Base-by-base conservation (phyloP, 2,113 vertebrate species). In the Gavia stellata region DNA sequence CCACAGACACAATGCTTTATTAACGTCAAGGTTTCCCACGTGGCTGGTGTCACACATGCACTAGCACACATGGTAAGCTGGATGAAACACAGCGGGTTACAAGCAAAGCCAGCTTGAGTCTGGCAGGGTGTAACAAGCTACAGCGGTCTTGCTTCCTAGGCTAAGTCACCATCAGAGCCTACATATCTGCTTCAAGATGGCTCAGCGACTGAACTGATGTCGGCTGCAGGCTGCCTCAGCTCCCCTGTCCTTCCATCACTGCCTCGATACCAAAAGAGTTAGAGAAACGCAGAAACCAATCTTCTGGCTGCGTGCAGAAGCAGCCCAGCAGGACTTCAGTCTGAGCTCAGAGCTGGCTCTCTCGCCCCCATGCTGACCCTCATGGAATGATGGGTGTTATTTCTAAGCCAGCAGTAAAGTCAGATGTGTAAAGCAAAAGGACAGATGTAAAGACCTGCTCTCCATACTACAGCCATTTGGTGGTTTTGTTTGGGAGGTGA, bases 381-480 rank as follows among this genome's bases (percentile, higher is more conserved):
- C 1, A 0, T 11, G 33, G 23, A 74, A 56, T 12, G 9, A 33
- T 9, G 3, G 6, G 8, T 18, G 12, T 47, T 26, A 19, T 6
- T 52, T 52, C 82, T 63, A 63, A 78, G 63, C 26, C 38, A 70
- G 34, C 55, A 52, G 15, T 13, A 34, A 20, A 53, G 14, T 42
- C 65, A 31, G 65, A 47, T 6, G 10, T 12, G 6, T 31, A 58
- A 68, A 63, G 82, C 42, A 11, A 49, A 79, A 36, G 26, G 14
- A 36, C 0, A 0, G 49, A 23, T 12, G 20, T 2, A 25, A n/a
- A 70, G 53, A 73, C 12, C 42, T 1, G 1, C 59, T 40, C 31
- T 21, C 71, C 77, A 26, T 3, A 7, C 53, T 29, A 56, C 63
- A 23, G n/a, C 59, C 42, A 11, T 31, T 13, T 36, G 38, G 29